Evolutionary conservation across 2,797 vertebrate species (phyloP).

Genomic region (Labroides dimidiatus): DNA sequence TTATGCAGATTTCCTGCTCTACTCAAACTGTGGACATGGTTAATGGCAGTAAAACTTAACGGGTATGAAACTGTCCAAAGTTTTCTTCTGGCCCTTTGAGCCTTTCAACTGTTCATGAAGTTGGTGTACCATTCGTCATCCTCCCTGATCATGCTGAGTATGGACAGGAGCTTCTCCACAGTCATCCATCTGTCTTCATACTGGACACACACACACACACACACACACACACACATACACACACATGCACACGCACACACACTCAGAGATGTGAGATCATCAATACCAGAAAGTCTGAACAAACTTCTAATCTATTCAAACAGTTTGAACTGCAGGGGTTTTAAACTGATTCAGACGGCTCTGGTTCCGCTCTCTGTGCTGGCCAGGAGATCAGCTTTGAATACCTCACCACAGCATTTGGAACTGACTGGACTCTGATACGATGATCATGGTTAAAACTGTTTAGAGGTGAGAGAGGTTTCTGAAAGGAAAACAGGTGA

Average conservation of each 20-base stretch:
- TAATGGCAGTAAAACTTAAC: constrained; percentile 5
- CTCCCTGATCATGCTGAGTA: constrained; percentile 2
- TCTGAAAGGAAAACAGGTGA: no score
- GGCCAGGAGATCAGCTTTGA: no score
- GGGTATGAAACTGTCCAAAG: not conserved
- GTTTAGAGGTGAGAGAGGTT: no score
- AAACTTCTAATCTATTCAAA: not conserved
- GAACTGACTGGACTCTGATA: no score
- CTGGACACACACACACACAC: constrained; percentile 4
- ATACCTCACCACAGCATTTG: no score
- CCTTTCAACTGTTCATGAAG: not conserved
- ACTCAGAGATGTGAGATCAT: constrained; percentile 5
- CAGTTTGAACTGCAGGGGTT: not conserved
- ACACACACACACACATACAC: no score
- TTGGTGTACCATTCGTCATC: not conserved
- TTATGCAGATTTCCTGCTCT: constrained; percentile 15
- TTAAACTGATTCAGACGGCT: no score
- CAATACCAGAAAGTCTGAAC: not conserved
- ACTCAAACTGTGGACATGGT: constrained; percentile 11
- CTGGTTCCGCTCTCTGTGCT: no score
- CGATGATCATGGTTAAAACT: no score
- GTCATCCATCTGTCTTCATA: constrained; percentile 21
- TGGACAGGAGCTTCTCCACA: constrained; percentile 5
- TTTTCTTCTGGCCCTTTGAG: not conserved
- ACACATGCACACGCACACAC: not conserved